A percentile compares a stretch with the other conserved stretches of the same genome.
Conservation (phyloP, 2,888 invertebrate species). For the Tiphia femorata region DNA sequence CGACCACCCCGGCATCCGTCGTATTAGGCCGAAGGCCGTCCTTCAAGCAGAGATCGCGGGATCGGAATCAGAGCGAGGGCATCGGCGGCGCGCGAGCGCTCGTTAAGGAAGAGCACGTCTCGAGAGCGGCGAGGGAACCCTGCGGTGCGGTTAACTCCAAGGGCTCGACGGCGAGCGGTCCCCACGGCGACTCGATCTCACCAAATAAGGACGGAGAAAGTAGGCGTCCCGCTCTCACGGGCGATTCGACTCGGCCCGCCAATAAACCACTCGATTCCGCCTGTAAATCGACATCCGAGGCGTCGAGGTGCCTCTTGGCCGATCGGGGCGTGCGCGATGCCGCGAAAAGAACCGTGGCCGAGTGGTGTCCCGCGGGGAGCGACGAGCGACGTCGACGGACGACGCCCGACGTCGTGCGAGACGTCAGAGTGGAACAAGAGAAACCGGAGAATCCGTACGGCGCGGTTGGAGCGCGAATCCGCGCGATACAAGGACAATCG, state of each 20-base stretch:
- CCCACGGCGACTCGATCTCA: conserved; percentile 45
- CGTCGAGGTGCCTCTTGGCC: not conserved
- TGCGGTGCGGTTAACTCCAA: conserved; percentile 15
- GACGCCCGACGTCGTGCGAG: conserved; percentile 12
- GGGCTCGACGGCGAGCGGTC: conserved; percentile 1
- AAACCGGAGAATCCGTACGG: conserved; percentile 35
- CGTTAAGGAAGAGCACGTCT: conserved; percentile 45
- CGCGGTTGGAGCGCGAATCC: conserved; percentile 42
- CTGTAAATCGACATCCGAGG: conserved; percentile 35
- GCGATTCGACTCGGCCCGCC: conserved; percentile 25
- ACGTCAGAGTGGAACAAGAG: conserved; percentile 24
- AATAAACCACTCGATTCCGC: conserved; percentile 42
- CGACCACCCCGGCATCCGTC: conserved; percentile 19
- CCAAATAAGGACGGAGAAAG: conserved; percentile 61
- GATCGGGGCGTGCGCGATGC: too few species aligned
- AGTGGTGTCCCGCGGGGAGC: not conserved
- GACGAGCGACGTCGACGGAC: not conserved
- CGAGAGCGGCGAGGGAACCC: conserved; percentile 21
- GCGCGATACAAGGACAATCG: conserved; percentile 40
- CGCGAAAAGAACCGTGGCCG: too few species aligned
- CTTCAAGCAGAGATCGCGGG: conserved; percentile 51
- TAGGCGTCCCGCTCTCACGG: conserved; percentile 45
- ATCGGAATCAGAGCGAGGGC: conserved; percentile 37
- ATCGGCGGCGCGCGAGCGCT: conserved; percentile 21
- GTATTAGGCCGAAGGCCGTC: conserved; percentile 46